These are phyloP conservation scores for Cyclura pinguis DNA, from an alignment of 2,797 vertebrate genomes.

Conservation along the genomic window DNA sequence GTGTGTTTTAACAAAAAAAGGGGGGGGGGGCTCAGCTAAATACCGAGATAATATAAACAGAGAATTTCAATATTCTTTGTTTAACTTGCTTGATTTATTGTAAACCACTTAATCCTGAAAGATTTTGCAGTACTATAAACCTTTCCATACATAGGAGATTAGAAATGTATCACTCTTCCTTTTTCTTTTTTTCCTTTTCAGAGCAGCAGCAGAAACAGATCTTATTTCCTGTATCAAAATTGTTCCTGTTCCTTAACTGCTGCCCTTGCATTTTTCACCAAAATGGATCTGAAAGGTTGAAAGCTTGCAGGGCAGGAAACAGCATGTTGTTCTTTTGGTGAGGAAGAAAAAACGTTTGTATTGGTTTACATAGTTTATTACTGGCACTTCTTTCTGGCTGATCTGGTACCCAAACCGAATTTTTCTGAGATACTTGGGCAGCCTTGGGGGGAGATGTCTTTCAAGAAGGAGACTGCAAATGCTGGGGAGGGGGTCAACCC, in stretches of 20 bases:
- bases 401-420: background rate
- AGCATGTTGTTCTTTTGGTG: slow-evolving; percentile 14
- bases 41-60: slow-evolving; percentile 41
- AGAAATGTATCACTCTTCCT: slow-evolving; percentile 26
- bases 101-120: slow-evolving; percentile 44
- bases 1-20: slow-evolving; percentile 25
- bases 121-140: slow-evolving; percentile 55
- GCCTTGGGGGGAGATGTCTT: background rate
- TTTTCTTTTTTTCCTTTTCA: slow-evolving; percentile 7
- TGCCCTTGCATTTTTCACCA: slow-evolving; percentile 51
- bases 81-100: slow-evolving; percentile 53
- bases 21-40: slow-evolving; percentile 33
- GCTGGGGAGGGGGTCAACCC: background rate
- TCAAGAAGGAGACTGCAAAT: background rate
- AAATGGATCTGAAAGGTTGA: slow-evolving; percentile 42
- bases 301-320: slow-evolving; percentile 26
- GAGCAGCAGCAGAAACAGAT: slow-evolving; percentile 57
- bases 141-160: slow-evolving; percentile 56
- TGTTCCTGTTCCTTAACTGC: slow-evolving; percentile 47
- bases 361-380: background rate
- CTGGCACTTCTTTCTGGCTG: background rate
- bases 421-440: background rate
- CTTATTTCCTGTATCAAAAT: slow-evolving; percentile 57
- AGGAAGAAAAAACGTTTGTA: background rate
- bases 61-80: slow-evolving; percentile 48